A percentile compares a stretch with the other conserved stretches of the same genome.
These are phyloP conservation scores for Pocillopora grandis DNA, from an alignment of 92 coral and sea anemone species.

Conservation along the genomic window DNA sequence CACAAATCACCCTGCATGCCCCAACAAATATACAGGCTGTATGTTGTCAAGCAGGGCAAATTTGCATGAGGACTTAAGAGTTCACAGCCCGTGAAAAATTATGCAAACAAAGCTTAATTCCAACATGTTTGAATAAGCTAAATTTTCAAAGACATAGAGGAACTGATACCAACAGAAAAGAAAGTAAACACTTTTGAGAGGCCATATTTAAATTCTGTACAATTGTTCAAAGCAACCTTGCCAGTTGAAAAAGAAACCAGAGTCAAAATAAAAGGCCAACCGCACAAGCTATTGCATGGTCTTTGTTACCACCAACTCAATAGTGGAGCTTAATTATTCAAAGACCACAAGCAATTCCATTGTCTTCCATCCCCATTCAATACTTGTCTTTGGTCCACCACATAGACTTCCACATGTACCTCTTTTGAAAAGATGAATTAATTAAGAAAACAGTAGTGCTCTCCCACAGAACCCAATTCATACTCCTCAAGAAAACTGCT, in stretches of 20 bases:
- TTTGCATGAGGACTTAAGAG: conserved; percentile 38
- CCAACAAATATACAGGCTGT: not conserved
- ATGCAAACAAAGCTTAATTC: conserved; percentile 21
- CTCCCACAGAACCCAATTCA: conserved; percentile 4
- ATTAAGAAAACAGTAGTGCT: not conserved
- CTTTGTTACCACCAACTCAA: conserved; percentile 41
- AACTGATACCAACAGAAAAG: not conserved
- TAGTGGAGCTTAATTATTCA: conserved; percentile 55
- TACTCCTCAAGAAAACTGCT: not conserved
- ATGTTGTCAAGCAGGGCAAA: conserved; percentile 13
- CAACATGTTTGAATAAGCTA: not conserved
- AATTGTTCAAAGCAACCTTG: not conserved
- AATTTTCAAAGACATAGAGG: not conserved
- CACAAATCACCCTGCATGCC: not conserved
- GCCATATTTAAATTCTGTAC: not conserved
- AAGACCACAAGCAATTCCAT: conserved; percentile 65
- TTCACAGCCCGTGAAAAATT: conserved; percentile 32
- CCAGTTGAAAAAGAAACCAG: not conserved
- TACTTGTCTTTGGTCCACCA: conserved; percentile 25
- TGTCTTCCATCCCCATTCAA: conserved; percentile 39
- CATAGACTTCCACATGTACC: not conserved
- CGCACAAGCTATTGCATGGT: conserved; percentile 31
- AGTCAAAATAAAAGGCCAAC: conserved; percentile 23
- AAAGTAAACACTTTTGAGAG: not conserved
- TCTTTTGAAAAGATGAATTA: conserved; percentile 7